A percentile compares a stretch with the other conserved stretches of the same genome.
These are phyloP conservation scores for Crambe crambe DNA, from an alignment of 37 sponge, comb jelly and placozoan genomes.

Conservation along the genomic window DNA sequence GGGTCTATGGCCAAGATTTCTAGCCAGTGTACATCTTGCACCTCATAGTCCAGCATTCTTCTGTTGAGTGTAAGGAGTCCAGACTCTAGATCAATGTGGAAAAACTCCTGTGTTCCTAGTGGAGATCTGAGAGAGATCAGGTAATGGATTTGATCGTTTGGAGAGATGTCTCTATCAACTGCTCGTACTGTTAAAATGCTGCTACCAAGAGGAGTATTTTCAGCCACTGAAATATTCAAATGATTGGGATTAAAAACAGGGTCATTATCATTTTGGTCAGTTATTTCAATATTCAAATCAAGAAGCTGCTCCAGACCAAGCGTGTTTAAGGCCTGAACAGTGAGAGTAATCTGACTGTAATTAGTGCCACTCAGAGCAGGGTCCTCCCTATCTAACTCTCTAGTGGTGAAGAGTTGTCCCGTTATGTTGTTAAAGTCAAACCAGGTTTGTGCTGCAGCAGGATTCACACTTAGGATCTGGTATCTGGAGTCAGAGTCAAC, in stretches of 20 bases:
- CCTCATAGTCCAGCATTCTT: conserved; percentile 44
- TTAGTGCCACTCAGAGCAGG: background rate
- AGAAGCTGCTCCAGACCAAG: background rate
- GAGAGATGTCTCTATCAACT: conserved; percentile 15
- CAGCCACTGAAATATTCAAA: conserved; percentile 9
- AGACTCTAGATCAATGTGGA: conserved; percentile 14
- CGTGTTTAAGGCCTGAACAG: background rate
- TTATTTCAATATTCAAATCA: background rate
- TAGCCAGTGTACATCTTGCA: background rate
- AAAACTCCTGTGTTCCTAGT: too few species aligned
- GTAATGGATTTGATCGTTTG: conserved; percentile 36
- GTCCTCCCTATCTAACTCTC: conserved; percentile 48
- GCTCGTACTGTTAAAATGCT: conserved; percentile 22
- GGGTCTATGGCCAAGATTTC: conserved; percentile 33
- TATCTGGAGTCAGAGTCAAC: conserved; percentile 34
- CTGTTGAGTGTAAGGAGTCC: conserved; percentile 38
- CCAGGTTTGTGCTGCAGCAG: background rate
- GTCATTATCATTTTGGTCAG: conserved; percentile 49
- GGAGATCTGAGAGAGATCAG: background rate
- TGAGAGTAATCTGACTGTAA: background rate
- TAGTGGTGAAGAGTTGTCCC: conserved; percentile 46
- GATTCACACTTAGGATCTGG: conserved; percentile 1
- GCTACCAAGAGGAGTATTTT: conserved; percentile 7
- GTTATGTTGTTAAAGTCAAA: conserved; percentile 35
- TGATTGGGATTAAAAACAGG: conserved; percentile 29